These are phyloP conservation scores for Sapayoa aenigma DNA, from an alignment of 2,113 vertebrate species.

Conservation along the genomic window DNA sequence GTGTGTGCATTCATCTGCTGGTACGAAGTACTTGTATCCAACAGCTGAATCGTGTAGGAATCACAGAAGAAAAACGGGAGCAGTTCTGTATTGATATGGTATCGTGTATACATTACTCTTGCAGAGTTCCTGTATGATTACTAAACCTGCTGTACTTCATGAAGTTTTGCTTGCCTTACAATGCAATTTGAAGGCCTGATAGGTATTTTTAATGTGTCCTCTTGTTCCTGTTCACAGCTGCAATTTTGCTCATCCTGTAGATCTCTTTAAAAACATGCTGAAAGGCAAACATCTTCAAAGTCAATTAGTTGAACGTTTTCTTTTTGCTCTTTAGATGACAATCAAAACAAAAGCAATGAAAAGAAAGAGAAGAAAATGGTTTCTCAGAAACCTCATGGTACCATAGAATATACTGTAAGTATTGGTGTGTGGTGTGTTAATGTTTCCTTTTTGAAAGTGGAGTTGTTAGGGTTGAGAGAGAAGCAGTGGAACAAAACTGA, in stretches of 20 bases:
- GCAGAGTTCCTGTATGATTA: not conserved
- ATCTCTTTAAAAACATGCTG: not conserved
- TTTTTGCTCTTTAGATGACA: constrained; percentile 71
- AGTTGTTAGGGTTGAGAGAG: not conserved
- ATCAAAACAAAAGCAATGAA: constrained; percentile 79
- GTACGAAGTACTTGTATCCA: not conserved
- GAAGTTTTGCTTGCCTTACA: not conserved
- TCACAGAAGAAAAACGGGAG: not conserved
- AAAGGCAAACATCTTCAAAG: not conserved
- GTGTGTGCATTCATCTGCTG: fast-evolving
- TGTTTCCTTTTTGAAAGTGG: not conserved
- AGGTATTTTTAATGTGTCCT: not conserved
- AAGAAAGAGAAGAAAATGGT: constrained; percentile 85
- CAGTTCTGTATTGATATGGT: not conserved
- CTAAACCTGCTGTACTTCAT: not conserved
- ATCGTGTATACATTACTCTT: not conserved
- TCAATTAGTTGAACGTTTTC: not conserved
- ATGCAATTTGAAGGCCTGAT: not conserved
- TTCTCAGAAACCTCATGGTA: constrained; percentile 76
- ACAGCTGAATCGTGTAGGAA: not conserved
- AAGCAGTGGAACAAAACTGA: not conserved
- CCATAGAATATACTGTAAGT: constrained; percentile 80
- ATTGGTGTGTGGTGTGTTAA: not conserved
- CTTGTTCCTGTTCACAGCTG: not conserved
- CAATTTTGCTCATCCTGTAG: not conserved